Base-by-base conservation (phyloP, 2,888 invertebrate genomes). In the Ferdinandea cuprea region DNA sequence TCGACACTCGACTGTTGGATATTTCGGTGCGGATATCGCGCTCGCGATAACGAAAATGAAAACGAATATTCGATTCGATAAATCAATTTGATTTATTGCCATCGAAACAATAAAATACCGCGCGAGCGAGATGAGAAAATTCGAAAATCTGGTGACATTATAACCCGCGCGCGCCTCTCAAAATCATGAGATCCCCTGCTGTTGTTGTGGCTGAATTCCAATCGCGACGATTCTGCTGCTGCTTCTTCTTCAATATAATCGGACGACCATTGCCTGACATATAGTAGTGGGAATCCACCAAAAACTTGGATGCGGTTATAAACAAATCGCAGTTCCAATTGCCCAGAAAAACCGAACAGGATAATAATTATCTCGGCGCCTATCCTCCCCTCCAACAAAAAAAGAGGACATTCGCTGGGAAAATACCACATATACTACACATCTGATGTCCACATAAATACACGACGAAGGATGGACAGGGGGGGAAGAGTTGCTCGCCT, bases 81-180 rank as follows among this genome's bases (percentile, higher is more conserved):
- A 83, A 83, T 83, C 83, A 83, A 83, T 68, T 83, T 83, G 83
- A 83, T 83, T 83, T 83, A 83, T 78, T 68, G 78, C 68, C 73
- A 68, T 73, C 78, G 83, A 73, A 83, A 83, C 83, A 83, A 83
- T 83, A 78, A 83, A 78, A 78, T 66, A 68, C 63, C 78, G 66
- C 78, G 76, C 59, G 54, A 32, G 56, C 54, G 66, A 83, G 78
- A 78, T 78, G 83, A 83, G 83, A 78, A 68, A 78, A 83, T 83
- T 59, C 83, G 77, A 83, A 83, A 83, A 83, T 78, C 78, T 83
- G 83, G 78, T 83, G 83, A 83, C 83, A 83, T 83, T 83, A 68
- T 73, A 78, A 78, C 83, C 81, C 78, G 83, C 63, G 77, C 54
- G 48, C 83, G 25, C 25, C 25, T 25, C 83, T 78, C 83, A 83